phyloP scores from a whole-genome alignment of 2,888 invertebrate genomes.

The Dicyrtoma fusca region DNA sequence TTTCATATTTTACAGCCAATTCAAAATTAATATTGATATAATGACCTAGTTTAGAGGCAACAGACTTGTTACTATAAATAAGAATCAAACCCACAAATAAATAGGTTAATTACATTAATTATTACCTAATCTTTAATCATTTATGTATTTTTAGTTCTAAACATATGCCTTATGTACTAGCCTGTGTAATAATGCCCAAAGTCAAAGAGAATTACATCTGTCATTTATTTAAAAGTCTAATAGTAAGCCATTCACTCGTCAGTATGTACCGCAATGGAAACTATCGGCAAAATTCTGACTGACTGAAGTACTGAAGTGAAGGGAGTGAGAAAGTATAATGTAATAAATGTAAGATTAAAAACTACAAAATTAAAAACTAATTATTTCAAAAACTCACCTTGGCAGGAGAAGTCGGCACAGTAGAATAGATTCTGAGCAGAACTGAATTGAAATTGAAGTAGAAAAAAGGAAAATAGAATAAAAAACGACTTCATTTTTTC shows the following conservation, averaged over 20 bases:
- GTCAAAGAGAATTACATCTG: constrained; percentile 2
- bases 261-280: neutral
- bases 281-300: neutral
- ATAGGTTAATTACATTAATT: neutral
- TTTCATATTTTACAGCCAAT: no score
- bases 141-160: neutral
- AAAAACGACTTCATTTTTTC: constrained; percentile 17
- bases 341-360: no score
- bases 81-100: neutral
- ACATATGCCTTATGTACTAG: neutral
- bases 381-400: constrained; percentile 36
- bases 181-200: neutral
- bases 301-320: neutral
- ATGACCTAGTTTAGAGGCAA: no score
- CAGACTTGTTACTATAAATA: no score
- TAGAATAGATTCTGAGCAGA: constrained; percentile 29
- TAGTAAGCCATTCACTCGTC: neutral
- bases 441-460: neutral
- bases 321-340: no score
- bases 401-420: constrained; percentile 47
- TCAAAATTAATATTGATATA: no score
- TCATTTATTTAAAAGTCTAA: neutral
- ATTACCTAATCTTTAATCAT: neutral
- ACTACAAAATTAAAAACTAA: neutral
- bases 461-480: neutral